Evolutionary conservation across 53 echinoderm and acorn worm species (phyloP), one percentile per base, ranked within the genome.

Genomic region (Patiria pectinifera): DNA sequence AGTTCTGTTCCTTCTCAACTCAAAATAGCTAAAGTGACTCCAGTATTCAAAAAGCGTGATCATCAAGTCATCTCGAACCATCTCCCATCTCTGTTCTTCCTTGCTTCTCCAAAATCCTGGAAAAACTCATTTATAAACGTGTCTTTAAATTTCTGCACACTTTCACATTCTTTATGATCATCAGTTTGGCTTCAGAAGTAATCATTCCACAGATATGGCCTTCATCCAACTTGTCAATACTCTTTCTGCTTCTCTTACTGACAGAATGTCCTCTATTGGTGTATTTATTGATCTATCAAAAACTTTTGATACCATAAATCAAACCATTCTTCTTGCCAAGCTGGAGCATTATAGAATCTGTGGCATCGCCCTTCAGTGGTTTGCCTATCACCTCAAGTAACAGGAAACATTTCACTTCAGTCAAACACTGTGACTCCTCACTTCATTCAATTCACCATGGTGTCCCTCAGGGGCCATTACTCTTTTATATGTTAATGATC

Each of bases 181-280:
- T 3, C 84, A 91, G 66, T 91, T 91, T 62, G 91, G 91, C 10
- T 91, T 91, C 23, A 1, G 91, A 6, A 46, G 59, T 12, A 81
- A 80, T 14, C 80, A 80, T 44, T 80, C 66, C 6, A 91, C 91
- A 21, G 69, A 82, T 62, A 69, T 82, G 78, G 91, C 48, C 19
- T 3, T 82, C n/a, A 81, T 81, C 7, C 61, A 81, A 15, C 63
- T 78, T 24, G 82, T 81, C 62, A 62, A 79, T 19, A 18, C 25
- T 61, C 6, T 91, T 22, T 80, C 61, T 61, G n/a, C 11, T 62
- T 66, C 78, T 80, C 22, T 91, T 25, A 19, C 61, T 4, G 43
- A 58, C 44, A 62, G 59, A 21, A 49, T 91, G 25, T 43, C 12
- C 21, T 26, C 71, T 26, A 43, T 61, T 44, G 46, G 85, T 23